A percentile compares a stretch with the other conserved stretches of the same genome.
Evolutionary conservation across 2,888 invertebrate species (phyloP).

Genomic region (Tanytarsus gracilentus): DNA sequence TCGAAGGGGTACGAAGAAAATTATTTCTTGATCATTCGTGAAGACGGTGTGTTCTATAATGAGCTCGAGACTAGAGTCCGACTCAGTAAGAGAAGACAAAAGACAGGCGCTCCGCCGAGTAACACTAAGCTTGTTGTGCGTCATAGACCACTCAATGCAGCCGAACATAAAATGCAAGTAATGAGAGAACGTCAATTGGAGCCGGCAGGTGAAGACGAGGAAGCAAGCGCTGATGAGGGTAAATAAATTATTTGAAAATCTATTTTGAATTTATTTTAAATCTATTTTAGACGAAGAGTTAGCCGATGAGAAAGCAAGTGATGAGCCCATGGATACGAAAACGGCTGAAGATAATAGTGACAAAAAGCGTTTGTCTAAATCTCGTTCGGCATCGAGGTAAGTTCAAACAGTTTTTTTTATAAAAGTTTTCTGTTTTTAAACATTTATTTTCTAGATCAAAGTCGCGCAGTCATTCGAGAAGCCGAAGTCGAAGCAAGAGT

Average conservation of each 20-base stretch:
- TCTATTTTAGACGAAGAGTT: too few species aligned
- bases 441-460: constrained; percentile 30
- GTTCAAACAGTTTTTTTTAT: constrained; percentile 16
- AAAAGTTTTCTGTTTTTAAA: constrained; percentile 34
- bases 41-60: constrained; percentile 87
- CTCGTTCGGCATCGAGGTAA: constrained; percentile 36
- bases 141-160: constrained; percentile 75
- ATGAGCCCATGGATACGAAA: constrained; percentile 41
- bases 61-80: constrained; percentile 92
- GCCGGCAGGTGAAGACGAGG: constrained; percentile 66
- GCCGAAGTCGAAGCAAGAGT: constrained; percentile 37
- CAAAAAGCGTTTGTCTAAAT: too few species aligned
- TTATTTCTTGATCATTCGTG: constrained; percentile 87
- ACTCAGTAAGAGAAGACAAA: constrained; percentile 82
- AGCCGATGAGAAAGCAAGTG: constrained; percentile 39
- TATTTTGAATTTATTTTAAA: constrained; percentile 31
- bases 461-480: constrained; percentile 33
- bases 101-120: constrained; percentile 52
- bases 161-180: constrained; percentile 78
- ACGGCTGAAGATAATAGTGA: too few species aligned
- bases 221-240: constrained; percentile 55
- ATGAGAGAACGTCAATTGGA: constrained; percentile 82
- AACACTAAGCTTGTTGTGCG: constrained; percentile 66
- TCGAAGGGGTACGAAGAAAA: constrained; percentile 94
- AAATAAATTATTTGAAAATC: constrained; percentile 38